Conservation (phyloP, 2,113 vertebrate genomes). For the Neodontobutis hainanensis region DNA sequence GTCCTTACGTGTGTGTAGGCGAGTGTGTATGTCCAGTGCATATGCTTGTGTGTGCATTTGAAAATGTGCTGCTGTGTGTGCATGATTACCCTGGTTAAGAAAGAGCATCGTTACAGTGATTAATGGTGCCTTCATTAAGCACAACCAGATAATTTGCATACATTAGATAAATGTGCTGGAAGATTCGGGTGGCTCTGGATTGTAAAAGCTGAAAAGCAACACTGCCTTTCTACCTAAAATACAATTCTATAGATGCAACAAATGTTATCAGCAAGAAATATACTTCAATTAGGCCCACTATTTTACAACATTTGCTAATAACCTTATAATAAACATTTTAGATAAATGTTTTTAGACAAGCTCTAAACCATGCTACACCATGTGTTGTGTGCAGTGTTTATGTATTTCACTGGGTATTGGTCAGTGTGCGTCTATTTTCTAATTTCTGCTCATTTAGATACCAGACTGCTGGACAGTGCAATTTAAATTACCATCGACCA, state of each 20-base stretch:
- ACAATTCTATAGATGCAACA: background rate
- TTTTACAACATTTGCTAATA: too few species aligned
- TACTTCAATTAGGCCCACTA: too few species aligned
- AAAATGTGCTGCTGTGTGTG: conserved; percentile 20
- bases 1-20: conserved; percentile 19
- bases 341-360: too few species aligned
- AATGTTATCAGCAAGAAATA: background rate
- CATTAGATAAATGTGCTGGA: conserved; percentile 77
- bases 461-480: conserved; percentile 8
- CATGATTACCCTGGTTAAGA: conserved; percentile 79
- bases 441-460: conserved; percentile 1
- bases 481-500: conserved; percentile 32
- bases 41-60: conserved; percentile 26
- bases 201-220: conserved; percentile 51
- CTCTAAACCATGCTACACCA: too few species aligned
- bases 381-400: background rate
- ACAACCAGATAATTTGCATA: conserved; percentile 81
- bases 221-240: conserved; percentile 28
- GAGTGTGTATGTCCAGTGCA: conserved; percentile 1
- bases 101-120: conserved; percentile 81
- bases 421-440: conserved; percentile 1
- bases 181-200: conserved; percentile 66
- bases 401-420: conserved; percentile 2
- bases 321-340: too few species aligned
- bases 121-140: conserved; percentile 82